phyloP scores from a whole-genome alignment of 2,797 vertebrate species.

The Poecilia picta region DNA sequence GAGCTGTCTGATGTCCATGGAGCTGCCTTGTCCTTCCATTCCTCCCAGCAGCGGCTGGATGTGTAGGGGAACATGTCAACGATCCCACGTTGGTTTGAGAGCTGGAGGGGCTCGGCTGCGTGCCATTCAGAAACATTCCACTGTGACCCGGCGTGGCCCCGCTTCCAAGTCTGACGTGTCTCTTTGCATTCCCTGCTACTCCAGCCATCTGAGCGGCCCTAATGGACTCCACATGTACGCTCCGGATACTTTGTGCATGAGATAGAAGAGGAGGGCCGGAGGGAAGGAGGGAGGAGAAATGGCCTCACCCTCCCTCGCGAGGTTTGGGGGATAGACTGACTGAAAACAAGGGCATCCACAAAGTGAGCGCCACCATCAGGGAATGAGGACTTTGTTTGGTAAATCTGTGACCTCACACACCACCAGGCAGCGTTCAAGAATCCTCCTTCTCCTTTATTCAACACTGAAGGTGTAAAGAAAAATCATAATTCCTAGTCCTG shows the following conservation, averaged over 20 bases:
- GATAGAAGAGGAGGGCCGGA: conserved; percentile 29
- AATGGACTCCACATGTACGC: conserved; percentile 83
- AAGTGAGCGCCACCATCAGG: conserved; percentile 19
- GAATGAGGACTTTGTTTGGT: not conserved
- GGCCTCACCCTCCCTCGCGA: conserved; percentile 7
- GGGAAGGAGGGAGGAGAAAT: conserved; percentile 13
- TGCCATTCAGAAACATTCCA: conserved; percentile 39
- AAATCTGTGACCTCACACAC: not conserved
- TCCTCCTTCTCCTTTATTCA: not conserved
- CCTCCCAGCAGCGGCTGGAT: conserved; percentile 1
- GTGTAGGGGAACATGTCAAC: conserved; percentile 41
- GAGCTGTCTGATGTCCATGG: not conserved
- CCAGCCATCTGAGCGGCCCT: conserved; percentile 66
- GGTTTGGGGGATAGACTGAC: conserved; percentile 22
- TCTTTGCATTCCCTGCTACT: conserved; percentile 56
- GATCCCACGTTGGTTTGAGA: conserved; percentile 22
- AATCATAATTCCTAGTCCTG: too few species aligned
- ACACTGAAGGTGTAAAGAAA: not conserved
- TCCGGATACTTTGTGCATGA: conserved; percentile 72
- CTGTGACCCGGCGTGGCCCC: conserved; percentile 22
- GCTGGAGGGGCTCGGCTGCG: not conserved
- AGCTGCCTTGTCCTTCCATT: not conserved
- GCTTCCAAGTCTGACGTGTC: conserved; percentile 47
- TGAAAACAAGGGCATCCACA: conserved; percentile 21
- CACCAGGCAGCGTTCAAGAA: not conserved